phyloP scores from a whole-genome alignment of 2,888 invertebrate genomes.

The Trachelus troglodyta region DNA sequence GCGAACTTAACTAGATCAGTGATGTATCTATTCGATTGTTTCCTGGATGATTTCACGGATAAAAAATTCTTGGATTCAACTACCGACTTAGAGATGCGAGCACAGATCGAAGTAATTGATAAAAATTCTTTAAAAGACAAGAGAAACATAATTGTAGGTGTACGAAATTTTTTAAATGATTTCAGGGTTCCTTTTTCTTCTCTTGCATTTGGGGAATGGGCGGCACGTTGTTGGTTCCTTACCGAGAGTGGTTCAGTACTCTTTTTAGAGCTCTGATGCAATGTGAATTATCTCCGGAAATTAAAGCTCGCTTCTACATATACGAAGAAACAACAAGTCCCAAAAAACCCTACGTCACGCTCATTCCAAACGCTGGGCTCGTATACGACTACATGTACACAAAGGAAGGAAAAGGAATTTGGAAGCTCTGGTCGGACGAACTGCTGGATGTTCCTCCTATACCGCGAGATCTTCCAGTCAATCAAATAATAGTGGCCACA shows the following conservation, averaged over 20 bases:
- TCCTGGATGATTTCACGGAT: conserved; percentile 87
- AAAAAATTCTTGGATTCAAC: conserved; percentile 77
- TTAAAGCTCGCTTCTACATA: conserved; percentile 67
- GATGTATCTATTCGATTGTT: conserved; percentile 90
- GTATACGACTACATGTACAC: conserved; percentile 92
- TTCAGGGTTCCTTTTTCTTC: conserved; percentile 90
- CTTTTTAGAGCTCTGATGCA: conserved; percentile 80
- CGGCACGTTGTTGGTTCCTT: conserved; percentile 79
- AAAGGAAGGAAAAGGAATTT: conserved; percentile 91
- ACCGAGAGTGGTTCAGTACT: conserved; percentile 81
- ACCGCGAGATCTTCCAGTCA: conserved; percentile 88
- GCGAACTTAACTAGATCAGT: conserved; percentile 83
- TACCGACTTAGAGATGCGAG: conserved; percentile 83
- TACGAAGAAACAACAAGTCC: conserved; percentile 69
- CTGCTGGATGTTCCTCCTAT: conserved; percentile 80
- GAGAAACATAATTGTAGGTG: background rate
- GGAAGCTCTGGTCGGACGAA: conserved; percentile 92
- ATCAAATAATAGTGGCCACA: conserved; percentile 94
- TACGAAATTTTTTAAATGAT: conserved; percentile 13
- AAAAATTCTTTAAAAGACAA: background rate
- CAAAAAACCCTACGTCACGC: conserved; percentile 81
- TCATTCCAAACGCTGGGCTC: conserved; percentile 81
- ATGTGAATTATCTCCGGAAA: conserved; percentile 80
- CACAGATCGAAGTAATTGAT: conserved; percentile 79
- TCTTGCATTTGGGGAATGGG: conserved; percentile 93